Conservation (phyloP, 1,140 invertebrate species). For the Helicoverpa armigera region DNA sequence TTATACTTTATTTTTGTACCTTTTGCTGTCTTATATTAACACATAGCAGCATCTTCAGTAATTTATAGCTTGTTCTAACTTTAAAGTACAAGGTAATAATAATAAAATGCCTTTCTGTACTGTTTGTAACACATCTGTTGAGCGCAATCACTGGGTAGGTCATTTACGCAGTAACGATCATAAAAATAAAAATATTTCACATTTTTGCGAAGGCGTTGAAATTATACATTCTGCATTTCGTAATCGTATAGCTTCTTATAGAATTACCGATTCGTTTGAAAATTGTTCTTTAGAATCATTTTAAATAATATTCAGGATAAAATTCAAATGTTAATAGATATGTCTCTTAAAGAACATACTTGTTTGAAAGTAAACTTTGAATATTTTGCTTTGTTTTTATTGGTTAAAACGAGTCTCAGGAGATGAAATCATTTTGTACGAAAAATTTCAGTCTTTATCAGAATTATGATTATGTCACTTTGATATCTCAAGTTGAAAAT, state of each 20-base stretch:
- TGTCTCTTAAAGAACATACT: background rate
- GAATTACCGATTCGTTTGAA: background rate
- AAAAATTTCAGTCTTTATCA: background rate
- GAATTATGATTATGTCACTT: background rate
- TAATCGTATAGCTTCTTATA: background rate
- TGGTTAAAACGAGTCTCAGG: background rate
- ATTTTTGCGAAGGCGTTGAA: background rate
- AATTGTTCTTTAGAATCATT: background rate
- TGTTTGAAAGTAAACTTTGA: conserved; percentile 6
- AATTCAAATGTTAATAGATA: background rate
- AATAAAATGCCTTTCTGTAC: background rate
- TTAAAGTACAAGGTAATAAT: too few relatives aligned
- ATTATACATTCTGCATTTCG: conserved; percentile 1
- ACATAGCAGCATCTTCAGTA: background rate
- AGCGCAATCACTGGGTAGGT: background rate
- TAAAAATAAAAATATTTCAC: conserved; percentile 1
- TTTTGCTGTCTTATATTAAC: conserved; percentile 1
- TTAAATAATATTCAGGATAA: background rate
- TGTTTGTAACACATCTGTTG: conserved; percentile 1
- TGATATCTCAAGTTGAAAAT: background rate
- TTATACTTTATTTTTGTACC: conserved; percentile 1
- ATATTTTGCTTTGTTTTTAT: background rate
- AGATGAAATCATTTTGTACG: conserved; percentile 2
- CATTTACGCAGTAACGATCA: background rate
- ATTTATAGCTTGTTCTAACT: too few relatives aligned